Percentiles rank a stretch among this genome's conserved stretches.
These are phyloP conservation scores for Lethrus apterus DNA, from an alignment of 1,140 invertebrate genomes.

Conservation along the genomic window DNA sequence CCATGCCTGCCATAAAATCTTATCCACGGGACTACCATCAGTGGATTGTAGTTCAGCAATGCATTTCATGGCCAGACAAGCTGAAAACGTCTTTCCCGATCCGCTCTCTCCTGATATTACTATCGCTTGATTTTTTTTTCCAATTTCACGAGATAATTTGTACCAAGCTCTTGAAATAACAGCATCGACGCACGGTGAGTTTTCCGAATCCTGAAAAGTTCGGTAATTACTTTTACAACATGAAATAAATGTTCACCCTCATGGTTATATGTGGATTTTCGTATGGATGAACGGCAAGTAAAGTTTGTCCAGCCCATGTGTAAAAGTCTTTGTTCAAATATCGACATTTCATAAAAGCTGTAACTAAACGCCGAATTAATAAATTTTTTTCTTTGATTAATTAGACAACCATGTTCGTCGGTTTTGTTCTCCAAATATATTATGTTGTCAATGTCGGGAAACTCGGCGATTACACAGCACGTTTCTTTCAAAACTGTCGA, in stretches of 20 bases:
- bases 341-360: conserved; percentile 8
- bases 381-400: background rate
- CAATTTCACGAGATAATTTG: conserved; percentile 15
- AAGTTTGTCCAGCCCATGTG: conserved; percentile 28
- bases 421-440: conserved; percentile 9
- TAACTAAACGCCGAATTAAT: conserved; percentile 5
- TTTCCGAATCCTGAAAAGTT: background rate
- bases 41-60: conserved; percentile 27
- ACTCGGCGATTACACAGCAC: background rate
- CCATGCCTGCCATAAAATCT: conserved; percentile 15
- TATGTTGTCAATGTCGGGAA: conserved; percentile 2
- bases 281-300: conserved; percentile 26
- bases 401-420: conserved; percentile 4
- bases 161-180: conserved; percentile 18
- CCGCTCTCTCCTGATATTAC: conserved; percentile 44
- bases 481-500: background rate
- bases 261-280: conserved; percentile 9
- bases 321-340: conserved; percentile 18
- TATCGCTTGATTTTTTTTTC: conserved; percentile 35
- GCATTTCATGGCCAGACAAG: conserved; percentile 40
- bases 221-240: background rate
- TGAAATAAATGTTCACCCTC: background rate
- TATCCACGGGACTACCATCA: background rate
- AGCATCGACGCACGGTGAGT: conserved; percentile 16
- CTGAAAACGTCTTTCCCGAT: conserved; percentile 44